Evolutionary conservation across 2,797 vertebrate genomes (phyloP).

Genomic region (Philypnodon macrostomus): DNA sequence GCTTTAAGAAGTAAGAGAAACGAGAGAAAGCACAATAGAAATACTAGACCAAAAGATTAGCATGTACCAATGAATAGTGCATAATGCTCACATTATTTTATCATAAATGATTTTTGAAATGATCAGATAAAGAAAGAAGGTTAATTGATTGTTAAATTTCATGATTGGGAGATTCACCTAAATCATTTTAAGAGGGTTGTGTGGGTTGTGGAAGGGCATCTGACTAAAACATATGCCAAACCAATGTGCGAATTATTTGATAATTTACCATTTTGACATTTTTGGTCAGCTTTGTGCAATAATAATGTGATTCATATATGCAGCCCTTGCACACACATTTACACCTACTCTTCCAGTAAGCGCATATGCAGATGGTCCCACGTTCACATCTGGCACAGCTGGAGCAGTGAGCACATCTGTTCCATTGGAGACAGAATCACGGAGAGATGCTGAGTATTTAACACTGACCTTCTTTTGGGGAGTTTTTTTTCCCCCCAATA

Average conservation of each 20-base stretch:
- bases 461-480: conserved; percentile 54
- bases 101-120: no score
- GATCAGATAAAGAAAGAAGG: no score
- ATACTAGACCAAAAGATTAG: not conserved
- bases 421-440: conserved; percentile 57
- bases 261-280: conserved; percentile 6
- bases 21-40: not conserved
- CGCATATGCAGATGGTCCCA: conserved; percentile 65
- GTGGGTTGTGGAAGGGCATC: no score
- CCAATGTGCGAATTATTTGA: no score
- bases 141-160: no score
- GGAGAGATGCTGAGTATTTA: conserved; percentile 45
- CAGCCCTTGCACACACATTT: conserved; percentile 14
- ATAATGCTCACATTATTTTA: no score
- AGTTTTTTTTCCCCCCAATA: conserved; percentile 38
- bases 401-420: conserved; percentile 71
- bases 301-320: conserved; percentile 29
- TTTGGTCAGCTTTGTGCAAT: no score
- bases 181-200: no score
- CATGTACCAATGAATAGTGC: not conserved
- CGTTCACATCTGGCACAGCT: conserved; percentile 74
- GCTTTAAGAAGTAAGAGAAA: not conserved
- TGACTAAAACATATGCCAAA: no score
- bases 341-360: conserved; percentile 23
- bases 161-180: no score